These are phyloP conservation scores for Megamerina dolium DNA, from an alignment of 2,888 invertebrate species.

Conservation along the genomic window DNA sequence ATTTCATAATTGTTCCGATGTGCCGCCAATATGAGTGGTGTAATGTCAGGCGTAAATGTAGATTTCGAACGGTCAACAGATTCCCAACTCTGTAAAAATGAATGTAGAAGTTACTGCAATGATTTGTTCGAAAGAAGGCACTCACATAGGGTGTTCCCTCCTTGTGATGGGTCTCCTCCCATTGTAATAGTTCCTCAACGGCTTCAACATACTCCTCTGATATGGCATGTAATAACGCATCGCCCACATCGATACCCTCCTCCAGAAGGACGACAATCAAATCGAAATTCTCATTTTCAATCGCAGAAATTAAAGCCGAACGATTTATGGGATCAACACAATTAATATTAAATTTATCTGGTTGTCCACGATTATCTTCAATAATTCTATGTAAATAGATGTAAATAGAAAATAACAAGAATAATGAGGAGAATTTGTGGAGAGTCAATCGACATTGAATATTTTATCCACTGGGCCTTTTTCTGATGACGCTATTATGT, in stretches of 20 bases:
- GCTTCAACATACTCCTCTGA: slow-evolving; percentile 98
- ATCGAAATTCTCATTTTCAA: slow-evolving; percentile 96
- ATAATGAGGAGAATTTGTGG: too few relatives aligned
- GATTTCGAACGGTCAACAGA: slow-evolving; percentile 71
- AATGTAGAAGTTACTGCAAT: not conserved
- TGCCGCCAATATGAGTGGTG: slow-evolving; percentile 89
- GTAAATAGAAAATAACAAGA: not conserved
- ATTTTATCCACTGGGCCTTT: too few relatives aligned
- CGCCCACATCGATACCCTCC: slow-evolving; percentile 79
- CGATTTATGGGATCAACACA: slow-evolving; percentile 93
- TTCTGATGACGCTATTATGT: too few relatives aligned
- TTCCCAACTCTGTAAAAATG: slow-evolving; percentile 70
- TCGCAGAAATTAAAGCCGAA: slow-evolving; percentile 87
- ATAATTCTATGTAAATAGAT: slow-evolving; percentile 64
- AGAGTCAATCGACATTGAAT: too few relatives aligned
- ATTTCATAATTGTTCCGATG: slow-evolving; percentile 98
- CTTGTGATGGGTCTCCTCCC: slow-evolving; percentile 78
- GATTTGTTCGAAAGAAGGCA: not conserved
- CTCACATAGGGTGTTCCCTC: slow-evolving; percentile 66
- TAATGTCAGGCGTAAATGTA: slow-evolving; percentile 90
- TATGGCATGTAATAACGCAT: slow-evolving; percentile 90
- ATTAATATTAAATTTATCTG: slow-evolving; percentile 79
- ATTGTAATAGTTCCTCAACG: slow-evolving; percentile 84
- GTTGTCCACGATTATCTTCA: slow-evolving; percentile 59
- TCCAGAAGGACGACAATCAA: slow-evolving; percentile 77